Conservation (phyloP, 2,113 vertebrate genomes). For the Dicentrarchus labrax region DNA sequence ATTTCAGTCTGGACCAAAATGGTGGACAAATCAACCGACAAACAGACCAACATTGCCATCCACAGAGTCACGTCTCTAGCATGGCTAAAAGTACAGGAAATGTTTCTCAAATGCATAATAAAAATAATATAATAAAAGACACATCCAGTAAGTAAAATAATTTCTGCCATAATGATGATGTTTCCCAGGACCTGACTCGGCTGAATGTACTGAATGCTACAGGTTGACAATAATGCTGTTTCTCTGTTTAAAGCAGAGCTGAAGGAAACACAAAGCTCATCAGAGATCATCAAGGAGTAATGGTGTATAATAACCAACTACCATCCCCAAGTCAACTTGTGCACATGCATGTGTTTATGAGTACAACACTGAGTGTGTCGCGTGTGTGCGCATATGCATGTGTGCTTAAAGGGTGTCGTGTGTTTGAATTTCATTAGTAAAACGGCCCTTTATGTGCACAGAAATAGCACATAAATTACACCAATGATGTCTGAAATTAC, state of each 20-base stretch:
- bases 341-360: slow-evolving; percentile 8
- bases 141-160: neutral
- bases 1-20: neutral
- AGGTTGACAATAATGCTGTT: slow-evolving; percentile 28
- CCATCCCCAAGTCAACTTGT: slow-evolving; percentile 30
- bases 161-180: neutral
- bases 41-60: neutral
- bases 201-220: slow-evolving; percentile 5
- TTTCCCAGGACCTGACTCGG: neutral
- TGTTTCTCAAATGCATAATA: neutral
- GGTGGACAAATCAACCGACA: neutral
- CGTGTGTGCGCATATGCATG: slow-evolving; percentile 23
- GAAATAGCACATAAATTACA: slow-evolving; percentile 61
- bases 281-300: slow-evolving; percentile 63
- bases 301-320: slow-evolving; percentile 60
- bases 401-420: slow-evolving; percentile 57
- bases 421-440: slow-evolving; percentile 68
- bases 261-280: slow-evolving; percentile 20
- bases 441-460: slow-evolving; percentile 55
- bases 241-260: slow-evolving; percentile 33
- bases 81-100: neutral
- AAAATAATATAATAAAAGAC: neutral
- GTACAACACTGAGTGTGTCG: neutral
- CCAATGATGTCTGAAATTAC: slow-evolving; percentile 74
- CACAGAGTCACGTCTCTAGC: neutral